Evolutionary conservation across 2,113 vertebrate genomes (phyloP), one percentile per base, ranked within the genome.

Genomic region (Larimichthys polyactis): DNA sequence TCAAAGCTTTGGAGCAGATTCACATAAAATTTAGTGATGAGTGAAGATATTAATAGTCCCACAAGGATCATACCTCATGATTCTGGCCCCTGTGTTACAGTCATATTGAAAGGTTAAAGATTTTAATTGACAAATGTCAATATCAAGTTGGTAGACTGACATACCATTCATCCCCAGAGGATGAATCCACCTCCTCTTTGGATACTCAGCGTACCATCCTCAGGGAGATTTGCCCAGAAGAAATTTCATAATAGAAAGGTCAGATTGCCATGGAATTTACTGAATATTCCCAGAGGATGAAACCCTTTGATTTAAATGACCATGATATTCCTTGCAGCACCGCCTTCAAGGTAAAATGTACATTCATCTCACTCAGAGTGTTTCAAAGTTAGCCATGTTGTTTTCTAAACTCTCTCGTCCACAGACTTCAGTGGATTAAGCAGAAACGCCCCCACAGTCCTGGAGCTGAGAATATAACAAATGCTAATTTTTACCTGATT

Each of bases 141-240:
- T 51, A 75, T 79, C 27, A 66, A 65, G 44, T 76, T n/a, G 51
- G 4, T 71, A 36, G 17, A 75, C 22, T 46, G 27, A n/a, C 19
- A 46, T 59, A 32, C 58, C 32, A 79, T 51, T 51, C 49, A 58
- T 84, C 51, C 43, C 51, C 10, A 17, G n/a, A 75, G 57, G 51
- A 64, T 40, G 36, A 49, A 55, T 11, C 20, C 6, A n/a, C 57
- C 7, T 4, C 6, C 52, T 66, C 19, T 55, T n/a, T 22, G 22
- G 55, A 64, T 19, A 22, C 24, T 60, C 15, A 69, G 19, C 19
- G 43, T 29, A 20, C 64, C 15, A 40, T 78, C n/a, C 29, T 43
- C 46, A 43, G 43, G 51, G 12, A 20, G 32, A 52, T 60, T 51
- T 60, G 4, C 19, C n/a, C 8, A 2, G 9, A 60, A 54, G 55